A percentile compares a stretch with the other conserved stretches of the same genome.
Evolutionary conservation across 2,113 vertebrate species (phyloP).

Genomic region (Riparia riparia): DNA sequence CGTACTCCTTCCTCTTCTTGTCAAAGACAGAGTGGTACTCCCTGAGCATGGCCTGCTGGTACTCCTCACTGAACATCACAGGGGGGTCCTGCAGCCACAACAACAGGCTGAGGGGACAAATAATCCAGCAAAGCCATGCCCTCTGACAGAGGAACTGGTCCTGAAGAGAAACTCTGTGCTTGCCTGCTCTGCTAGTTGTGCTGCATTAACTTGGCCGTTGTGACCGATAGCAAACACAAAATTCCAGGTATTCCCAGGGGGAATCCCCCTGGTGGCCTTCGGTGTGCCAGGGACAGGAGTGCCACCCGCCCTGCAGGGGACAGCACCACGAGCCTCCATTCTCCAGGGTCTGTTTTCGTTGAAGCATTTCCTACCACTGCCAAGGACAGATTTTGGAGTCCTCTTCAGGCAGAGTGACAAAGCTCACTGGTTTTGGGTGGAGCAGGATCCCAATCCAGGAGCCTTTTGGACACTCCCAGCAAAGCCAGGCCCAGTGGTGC

Average conservation of each 20-base stretch:
- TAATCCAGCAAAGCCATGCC: background rate
- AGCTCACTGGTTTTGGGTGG: background rate
- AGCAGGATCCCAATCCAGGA: background rate
- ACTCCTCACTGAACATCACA: constrained; percentile 95
- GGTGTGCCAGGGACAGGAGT: background rate
- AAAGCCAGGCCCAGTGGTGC: background rate
- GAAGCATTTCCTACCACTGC: background rate
- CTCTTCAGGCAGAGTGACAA: background rate
- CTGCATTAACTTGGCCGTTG: background rate
- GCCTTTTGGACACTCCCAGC: background rate
- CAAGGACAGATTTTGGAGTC: background rate
- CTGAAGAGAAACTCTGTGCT: background rate
- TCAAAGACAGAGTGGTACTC: constrained; percentile 88
- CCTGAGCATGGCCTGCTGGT: constrained; percentile 84
- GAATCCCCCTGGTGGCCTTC: background rate
- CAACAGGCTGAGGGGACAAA: background rate
- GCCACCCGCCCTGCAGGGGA: background rate
- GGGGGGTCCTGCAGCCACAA: constrained; percentile 86
- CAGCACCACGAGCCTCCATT: background rate
- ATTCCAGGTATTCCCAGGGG: background rate
- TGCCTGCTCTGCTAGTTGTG: background rate
- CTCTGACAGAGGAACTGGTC: background rate
- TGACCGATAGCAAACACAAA: background rate
- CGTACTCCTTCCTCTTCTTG: constrained; percentile 88
- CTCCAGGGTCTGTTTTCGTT: background rate